Evolutionary conservation across 2,113 vertebrate species (phyloP), one percentile per base, ranked within the genome.

Genomic region (Cricetomys ansorgei): DNA sequence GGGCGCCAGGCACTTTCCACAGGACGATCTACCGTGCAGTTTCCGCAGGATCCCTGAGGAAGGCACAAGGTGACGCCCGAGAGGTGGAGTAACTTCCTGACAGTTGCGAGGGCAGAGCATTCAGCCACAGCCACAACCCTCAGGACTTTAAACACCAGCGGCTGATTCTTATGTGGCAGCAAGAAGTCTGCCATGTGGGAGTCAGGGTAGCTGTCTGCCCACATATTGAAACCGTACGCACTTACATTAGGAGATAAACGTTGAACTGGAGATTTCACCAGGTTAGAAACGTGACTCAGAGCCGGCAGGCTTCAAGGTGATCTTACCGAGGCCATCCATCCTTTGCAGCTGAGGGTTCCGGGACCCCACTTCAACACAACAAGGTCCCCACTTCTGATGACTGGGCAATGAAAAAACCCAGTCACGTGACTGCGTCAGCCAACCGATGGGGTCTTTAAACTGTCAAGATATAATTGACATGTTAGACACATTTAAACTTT

Each of bases 11-110:
- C 3, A 1, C 27, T 43, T 37, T 55, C 5, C 4, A 1, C 10
- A 0, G 1, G 1, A 37, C 3, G 13, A 13, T 59, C 53, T n/a
- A n/a, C n/a, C 45, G 1, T 0, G 40, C 0, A 2, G 50, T 1
- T 6, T 53, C 43, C 29, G 27, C 1, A 0, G 3, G 0, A 2
- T 15, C 59, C n/a, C 0, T 13, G 9, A 29, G n/a, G 70, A 57
- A 57, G 19, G 19, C 29, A 4, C 5, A 21, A 57, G 55, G 16
- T 69, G 21, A 19, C 29, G 55, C 37, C 43, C 19, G 16, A 77
- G 87, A 67, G 27, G 7, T 40, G 17, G 19, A 53, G 5, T 23
- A 9, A 43, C 79, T 25, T 43, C 16, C 69, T 70, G 6, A 75
- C 15, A 64, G 7, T 25, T 45, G 0, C 50, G 13, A 9, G 43